Evolutionary conservation across 2,797 vertebrate genomes (phyloP), one percentile per base, ranked within the genome.

Genomic region (Xiphorhynchus erythropygius): DNA sequence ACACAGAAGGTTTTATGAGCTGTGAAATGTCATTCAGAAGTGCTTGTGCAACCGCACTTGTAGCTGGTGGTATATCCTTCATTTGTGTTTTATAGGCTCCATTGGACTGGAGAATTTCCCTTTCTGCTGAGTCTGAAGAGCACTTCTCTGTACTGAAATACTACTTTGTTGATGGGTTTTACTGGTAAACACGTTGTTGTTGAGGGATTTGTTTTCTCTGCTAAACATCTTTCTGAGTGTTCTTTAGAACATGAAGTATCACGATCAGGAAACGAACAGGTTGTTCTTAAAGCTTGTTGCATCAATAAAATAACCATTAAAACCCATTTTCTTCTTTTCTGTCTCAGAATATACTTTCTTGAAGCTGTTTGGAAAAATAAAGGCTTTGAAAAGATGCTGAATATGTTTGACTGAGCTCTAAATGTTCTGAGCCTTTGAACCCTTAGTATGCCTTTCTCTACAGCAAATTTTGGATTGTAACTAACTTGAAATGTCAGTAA

Each of bases 401-500:
- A 15, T 67, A 32, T 60, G 7, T 78, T 85, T 75, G 42, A 17
- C 39, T 60, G 18, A 67, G 33, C 18, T 63, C 52, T 77, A 62
- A 87, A 63, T 35, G 32, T 69, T 41, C 56, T 76, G 19, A 69
- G 25, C 24, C 14, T 9, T 50, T 89, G 65, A 57, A 76, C 16
- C 56, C 46, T 53, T 32, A 23, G 14, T 52, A 15, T 9, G 1
- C 15, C 23, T 76, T 93, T 69, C 28, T 50, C 42, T 62, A n/a
- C 21, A 63, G 33, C 5, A 87, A 10, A 33, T 84, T 59, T 79
- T 57, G 44, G 55, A 69, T 69, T 84, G 16, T 88, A 70, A 35
- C 47, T 94, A 68, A 52, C 57, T 91, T 93, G 49, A 94, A 94
- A 80, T 82, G n/a, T 50, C 50, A 71, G 76, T 69, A 76, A 88